Evolutionary conservation across 2,797 vertebrate genomes (phyloP), one percentile per base, ranked within the genome.

Genomic region (Helostoma temminkii): DNA sequence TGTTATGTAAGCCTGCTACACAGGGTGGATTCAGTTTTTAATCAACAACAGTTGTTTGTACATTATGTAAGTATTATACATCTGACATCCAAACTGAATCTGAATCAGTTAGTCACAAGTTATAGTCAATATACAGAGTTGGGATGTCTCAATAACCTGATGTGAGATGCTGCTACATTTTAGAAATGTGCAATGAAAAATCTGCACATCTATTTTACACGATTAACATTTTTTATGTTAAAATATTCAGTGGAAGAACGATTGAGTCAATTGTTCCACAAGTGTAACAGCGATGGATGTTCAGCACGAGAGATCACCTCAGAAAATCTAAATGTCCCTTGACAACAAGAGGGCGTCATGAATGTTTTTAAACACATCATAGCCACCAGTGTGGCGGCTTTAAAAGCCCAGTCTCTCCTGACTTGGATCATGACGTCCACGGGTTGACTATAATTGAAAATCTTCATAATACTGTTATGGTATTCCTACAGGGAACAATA

Each of bases 201-300:
- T 56, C 9, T 41, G 49, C 32, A 52, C 3, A 37, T 15, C 22
- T 69, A 69, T 57, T 73, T 64, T 64, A 78, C 56, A 62, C 22
- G 28, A 56, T n/a, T 15, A 50, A 25, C 25, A 32, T 37, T 32
- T 10, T 52, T 34, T 11, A n/a, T n/a, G n/a, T n/a, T n/a, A n/a
- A n/a, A n/a, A n/a, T n/a, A n/a, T n/a, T n/a, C n/a, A n/a, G n/a
- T n/a, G n/a, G n/a, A n/a, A 34, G 9, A 34, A 2, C 32, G 2
- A 34, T 11, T 34, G 32, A 11, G 32, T 11, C 32, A 3, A 11
- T 34, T 53, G n/a, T 59, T 11, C 47, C 12, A 43, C 18, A 32
- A 53, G 39, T 16, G 32, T 11, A 34, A 39, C 15, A 39, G 18
- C 9, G 54, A 43, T 1, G 36, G 26, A 63, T 41, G 6, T n/a